Base-by-base conservation (phyloP, 2,797 vertebrate species). In the Sorex maritimensis region DNA sequence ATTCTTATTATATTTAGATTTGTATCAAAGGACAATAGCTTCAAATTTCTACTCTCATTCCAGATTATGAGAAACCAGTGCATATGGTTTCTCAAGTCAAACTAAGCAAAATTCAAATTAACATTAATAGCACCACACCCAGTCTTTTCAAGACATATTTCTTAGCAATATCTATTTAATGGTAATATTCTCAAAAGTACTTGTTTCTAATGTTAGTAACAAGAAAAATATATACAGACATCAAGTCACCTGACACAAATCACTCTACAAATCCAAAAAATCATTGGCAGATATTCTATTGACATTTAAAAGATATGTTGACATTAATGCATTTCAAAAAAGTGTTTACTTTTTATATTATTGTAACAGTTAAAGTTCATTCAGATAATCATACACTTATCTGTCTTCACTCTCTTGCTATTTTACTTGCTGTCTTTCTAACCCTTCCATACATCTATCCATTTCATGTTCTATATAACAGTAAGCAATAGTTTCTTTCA, bases 61-160 rank as follows among this genome's bases (percentile, higher is more conserved):
- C 2, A 82, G 17, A 74, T 14, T 68, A 24, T 41, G 24, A 67
- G 0, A 81, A 30, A 71, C 15, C 21, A 34, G 0, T 26, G 52
- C 30, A 38, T 55, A 74, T 3, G 19, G 0, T 30, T 41, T 68
- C 28, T 88, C 4, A 75, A 80, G 55, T 61, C 58, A 21, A 1
- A 28, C 6, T 38, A 55, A 81, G 58, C 23, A 77, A 81, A 89
- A 77, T 81, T 23, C 17, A 86, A 26, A 81, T 77, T 65, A 69
- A 19, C 65, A 19, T 9, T 63, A 63, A 38, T 0, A 52, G 8
- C 7, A 78, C 1, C 10, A 5, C 7, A 78, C n/a, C 38, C 85
- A 38, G 10, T 52, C 14, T 5, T 65, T 92, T 86, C 26, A 11
- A 73, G 24, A 41, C 69, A 46, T 0, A 28, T 90, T 67, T 78